Conservation (phyloP, 2,113 vertebrate species). For the Sterrhoptilus dennistouni region DNA sequence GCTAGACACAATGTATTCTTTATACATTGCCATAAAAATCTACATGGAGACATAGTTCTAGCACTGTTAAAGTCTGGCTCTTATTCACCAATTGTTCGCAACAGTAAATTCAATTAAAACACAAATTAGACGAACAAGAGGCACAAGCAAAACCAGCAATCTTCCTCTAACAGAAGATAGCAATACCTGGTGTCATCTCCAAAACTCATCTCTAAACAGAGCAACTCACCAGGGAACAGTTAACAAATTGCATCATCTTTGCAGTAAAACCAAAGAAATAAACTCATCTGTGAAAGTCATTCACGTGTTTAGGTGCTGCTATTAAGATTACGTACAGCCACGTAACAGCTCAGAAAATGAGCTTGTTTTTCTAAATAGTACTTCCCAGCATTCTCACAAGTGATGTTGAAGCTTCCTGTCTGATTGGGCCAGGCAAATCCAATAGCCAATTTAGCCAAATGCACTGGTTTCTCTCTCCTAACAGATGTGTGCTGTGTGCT, state of each 20-base stretch:
- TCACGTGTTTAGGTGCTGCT: not conserved
- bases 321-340: not conserved
- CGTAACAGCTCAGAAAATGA: not conserved
- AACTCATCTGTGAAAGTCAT: conserved; percentile 5
- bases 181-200: conserved; percentile 7
- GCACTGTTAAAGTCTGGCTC: not conserved
- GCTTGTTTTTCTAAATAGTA: not conserved
- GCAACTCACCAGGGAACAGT: not conserved
- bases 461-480: not conserved
- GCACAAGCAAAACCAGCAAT: not conserved
- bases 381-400: not conserved
- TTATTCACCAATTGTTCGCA: not conserved
- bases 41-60: not conserved
- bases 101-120: not conserved
- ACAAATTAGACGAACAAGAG: not conserved
- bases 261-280: not conserved
- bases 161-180: not conserved
- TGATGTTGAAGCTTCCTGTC: not conserved
- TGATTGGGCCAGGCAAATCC: not conserved
- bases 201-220: conserved; percentile 18
- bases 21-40: not conserved
- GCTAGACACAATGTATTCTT: not conserved
- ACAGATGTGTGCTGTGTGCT: not conserved
- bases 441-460: conserved; percentile 10
- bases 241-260: conserved; percentile 9